phyloP scores from a whole-genome alignment of 2,113 vertebrate genomes.

The Crotalus tigris region DNA sequence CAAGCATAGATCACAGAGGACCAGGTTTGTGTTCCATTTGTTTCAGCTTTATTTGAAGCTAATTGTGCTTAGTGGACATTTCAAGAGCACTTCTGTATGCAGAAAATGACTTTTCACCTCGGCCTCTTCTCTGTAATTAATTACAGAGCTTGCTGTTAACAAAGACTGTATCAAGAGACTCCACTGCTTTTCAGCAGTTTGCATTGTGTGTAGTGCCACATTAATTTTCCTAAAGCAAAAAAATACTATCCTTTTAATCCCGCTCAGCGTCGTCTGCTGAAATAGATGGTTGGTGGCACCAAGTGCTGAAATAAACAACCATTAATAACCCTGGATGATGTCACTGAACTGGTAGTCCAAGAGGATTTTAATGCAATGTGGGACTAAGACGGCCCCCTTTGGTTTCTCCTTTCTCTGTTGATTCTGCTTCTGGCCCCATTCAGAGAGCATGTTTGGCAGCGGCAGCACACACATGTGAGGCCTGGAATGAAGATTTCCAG shows the following conservation, averaged over 20 bases:
- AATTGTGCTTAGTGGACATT: neutral
- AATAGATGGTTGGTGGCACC: constrained; percentile 35
- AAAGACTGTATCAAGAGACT: constrained; percentile 18
- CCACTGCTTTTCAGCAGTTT: constrained; percentile 27
- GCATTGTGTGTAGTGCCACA: constrained; percentile 21
- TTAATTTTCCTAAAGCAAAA: constrained; percentile 31
- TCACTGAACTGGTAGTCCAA: constrained; percentile 25
- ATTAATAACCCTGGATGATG: constrained; percentile 46
- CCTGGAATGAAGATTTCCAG: constrained; percentile 47
- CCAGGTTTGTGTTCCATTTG: neutral
- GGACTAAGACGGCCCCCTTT: neutral
- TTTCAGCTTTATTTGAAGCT: neutral
- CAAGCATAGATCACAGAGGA: neutral
- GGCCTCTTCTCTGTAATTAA: constrained; percentile 17
- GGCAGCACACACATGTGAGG: constrained; percentile 18
- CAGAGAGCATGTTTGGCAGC: constrained; percentile 38
- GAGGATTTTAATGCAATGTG: constrained; percentile 16
- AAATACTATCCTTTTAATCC: constrained; percentile 10
- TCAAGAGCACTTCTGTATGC: neutral
- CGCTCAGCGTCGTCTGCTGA: constrained; percentile 28
- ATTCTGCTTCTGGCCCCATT: constrained; percentile 33
- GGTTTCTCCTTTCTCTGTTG: constrained; percentile 37
- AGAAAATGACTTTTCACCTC: constrained; percentile 12
- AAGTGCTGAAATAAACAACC: constrained; percentile 46
- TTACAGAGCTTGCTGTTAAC: constrained; percentile 16